These are phyloP conservation scores for Ictalurus punctatus DNA, from an alignment of 2,113 vertebrate species.

Conservation along the genomic window DNA sequence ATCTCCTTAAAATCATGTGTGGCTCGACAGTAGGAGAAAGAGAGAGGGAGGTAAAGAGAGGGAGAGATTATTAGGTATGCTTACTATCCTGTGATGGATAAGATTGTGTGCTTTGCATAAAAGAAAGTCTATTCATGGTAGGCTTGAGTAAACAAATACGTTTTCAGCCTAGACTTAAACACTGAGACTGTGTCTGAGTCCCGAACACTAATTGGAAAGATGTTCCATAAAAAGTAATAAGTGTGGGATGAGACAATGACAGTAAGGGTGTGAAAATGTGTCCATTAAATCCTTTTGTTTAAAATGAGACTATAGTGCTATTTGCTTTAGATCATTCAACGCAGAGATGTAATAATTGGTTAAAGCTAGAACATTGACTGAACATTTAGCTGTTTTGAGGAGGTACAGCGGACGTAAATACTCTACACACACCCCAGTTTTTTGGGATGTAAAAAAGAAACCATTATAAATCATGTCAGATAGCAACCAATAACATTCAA, in stretches of 20 bases:
- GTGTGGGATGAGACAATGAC: conserved; percentile 11
- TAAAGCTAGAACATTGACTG: not conserved
- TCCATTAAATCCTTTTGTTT: not conserved
- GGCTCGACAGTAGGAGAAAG: too few species aligned
- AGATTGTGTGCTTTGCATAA: too few species aligned
- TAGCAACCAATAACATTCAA: not conserved
- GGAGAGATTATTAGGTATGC: too few species aligned
- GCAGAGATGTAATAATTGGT: not conserved
- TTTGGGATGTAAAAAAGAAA: not conserved
- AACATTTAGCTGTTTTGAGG: not conserved
- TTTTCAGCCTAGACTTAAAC: too few species aligned
- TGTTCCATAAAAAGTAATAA: not conserved
- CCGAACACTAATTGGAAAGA: too few species aligned
- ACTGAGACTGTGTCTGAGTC: too few species aligned
- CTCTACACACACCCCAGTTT: not conserved
- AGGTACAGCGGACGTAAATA: not conserved
- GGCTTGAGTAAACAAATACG: too few species aligned
- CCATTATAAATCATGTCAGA: not conserved
- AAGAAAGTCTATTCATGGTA: too few species aligned
- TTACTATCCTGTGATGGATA: too few species aligned
- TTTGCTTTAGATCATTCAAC: not conserved
- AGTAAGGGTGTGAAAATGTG: not conserved
- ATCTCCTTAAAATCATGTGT: too few species aligned
- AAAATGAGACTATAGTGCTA: not conserved
- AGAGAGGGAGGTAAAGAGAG: too few species aligned